Base-by-base conservation (phyloP, 2,113 vertebrate species). In the Pygoscelis antarcticus region DNA sequence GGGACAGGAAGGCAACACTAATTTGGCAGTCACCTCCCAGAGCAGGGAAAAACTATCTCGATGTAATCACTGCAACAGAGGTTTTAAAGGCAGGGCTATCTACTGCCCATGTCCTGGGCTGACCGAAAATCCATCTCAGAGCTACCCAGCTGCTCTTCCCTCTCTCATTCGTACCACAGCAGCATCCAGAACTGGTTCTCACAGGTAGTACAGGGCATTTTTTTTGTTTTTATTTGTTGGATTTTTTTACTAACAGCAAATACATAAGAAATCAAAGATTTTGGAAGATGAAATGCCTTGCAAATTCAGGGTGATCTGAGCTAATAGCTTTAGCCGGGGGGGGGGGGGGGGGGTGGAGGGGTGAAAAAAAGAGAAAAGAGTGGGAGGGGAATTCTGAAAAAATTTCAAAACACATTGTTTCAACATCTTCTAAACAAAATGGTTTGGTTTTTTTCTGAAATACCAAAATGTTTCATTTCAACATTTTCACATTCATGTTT, bases 341-440 rank as follows among this genome's bases (percentile, higher is more conserved):
- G 40, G 11, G 87, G 66, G 68, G 60, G 25, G 5, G 26, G 49
- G 26, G 11, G n/a, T n/a, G n/a, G n/a, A n/a, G n/a, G 47, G 49
- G 30, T 4, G 30, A 69, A 55, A 51, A 46, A 62, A 83, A 91
- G 34, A 91, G 29, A 92, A 92, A 89, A 91, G 81, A 95, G 61
- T 69, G 17, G 87, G 91, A 96, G 66, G 84, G 68, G 36, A 96
- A 93, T 90, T 90, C 62, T 91, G 84, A 86, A 90, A 88, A 95
- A 65, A 86, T 77, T 90, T 94, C 32, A 16, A 95, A 97, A 93
- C 40, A 90, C 71, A 94, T 95, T 95, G 96, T 96, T 97, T 96
- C 96, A 90, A 96, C 94, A 93, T 93, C 90, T 94, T 94, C 85
- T 94, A 74, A 95, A 94, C 60, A 94, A 96, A 94, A 90, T 42